Evolutionary conservation across 2,797 vertebrate species (phyloP).

Genomic region (Linurgus olivaceus): DNA sequence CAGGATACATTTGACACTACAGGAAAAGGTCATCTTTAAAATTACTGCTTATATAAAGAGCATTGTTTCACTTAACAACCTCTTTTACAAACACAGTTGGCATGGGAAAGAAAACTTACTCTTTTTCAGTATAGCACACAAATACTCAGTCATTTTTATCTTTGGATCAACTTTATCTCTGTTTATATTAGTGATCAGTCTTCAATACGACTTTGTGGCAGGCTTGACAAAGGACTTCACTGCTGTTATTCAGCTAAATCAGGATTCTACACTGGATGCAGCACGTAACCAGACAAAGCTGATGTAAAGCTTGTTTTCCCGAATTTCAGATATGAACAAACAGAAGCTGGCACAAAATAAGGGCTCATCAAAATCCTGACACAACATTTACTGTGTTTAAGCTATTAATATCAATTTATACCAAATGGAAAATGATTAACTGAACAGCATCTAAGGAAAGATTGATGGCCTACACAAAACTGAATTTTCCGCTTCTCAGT

Average conservation of each 20-base stretch:
- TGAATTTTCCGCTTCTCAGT: not conserved
- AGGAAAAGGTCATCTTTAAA: constrained; percentile 43
- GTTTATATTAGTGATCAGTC: not conserved
- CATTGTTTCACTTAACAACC: not conserved
- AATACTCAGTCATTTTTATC: not conserved
- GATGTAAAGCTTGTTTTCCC: not conserved
- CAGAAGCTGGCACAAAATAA: not conserved
- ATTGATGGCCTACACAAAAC: not conserved
- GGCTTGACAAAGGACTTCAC: not conserved
- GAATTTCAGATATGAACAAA: not conserved
- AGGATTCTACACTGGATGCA: not conserved
- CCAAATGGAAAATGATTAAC: not conserved
- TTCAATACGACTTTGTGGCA: not conserved
- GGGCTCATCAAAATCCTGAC: not conserved
- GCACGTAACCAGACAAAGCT: not conserved
- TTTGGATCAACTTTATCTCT: not conserved
- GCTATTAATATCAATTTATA: not conserved
- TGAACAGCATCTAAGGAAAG: not conserved
- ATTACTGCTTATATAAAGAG: not conserved
- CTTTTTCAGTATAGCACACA: not conserved
- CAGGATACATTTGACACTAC: not conserved
- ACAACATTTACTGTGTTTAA: not conserved
- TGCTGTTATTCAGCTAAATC: not conserved
- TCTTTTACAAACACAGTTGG: not conserved
- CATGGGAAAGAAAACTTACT: not conserved